A percentile compares a stretch with the other conserved stretches of the same genome.
These are phyloP conservation scores for Cantharis rustica DNA, from an alignment of 2,888 invertebrate genomes.

Conservation along the genomic window DNA sequence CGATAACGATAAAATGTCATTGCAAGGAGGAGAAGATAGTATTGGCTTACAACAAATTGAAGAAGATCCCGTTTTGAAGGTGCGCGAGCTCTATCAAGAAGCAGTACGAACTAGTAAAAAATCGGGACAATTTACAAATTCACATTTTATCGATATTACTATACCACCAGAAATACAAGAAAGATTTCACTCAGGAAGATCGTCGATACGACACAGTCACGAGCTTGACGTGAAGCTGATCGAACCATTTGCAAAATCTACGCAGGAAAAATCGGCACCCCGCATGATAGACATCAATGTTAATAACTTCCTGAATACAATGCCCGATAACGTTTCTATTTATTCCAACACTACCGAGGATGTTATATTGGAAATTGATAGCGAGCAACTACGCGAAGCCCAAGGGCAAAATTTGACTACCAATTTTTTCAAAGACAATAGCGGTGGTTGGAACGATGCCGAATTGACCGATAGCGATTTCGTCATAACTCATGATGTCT, in stretches of 20 bases:
- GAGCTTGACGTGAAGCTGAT: background rate
- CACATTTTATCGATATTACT: background rate
- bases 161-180: background rate
- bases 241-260: background rate
- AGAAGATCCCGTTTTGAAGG: background rate
- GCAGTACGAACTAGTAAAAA: background rate
- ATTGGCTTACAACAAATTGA: background rate
- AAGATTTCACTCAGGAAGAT: background rate
- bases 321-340: background rate
- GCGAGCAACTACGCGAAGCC: background rate
- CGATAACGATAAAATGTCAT: background rate
- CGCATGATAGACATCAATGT: background rate
- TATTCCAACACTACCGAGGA: background rate
- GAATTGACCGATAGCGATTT: conserved; percentile 8
- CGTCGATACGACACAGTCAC: background rate
- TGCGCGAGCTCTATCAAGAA: background rate
- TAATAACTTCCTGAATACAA: background rate
- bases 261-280: background rate
- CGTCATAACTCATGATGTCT: conserved; percentile 26
- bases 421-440: background rate
- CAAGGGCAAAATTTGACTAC: background rate
- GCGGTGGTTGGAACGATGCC: background rate
- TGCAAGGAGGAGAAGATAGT: background rate
- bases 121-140: background rate
- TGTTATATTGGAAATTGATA: background rate